A percentile compares a stretch with the other conserved stretches of the same genome.
Evolutionary conservation across 2,113 vertebrate species (phyloP).

Genomic region (Pampusana beccarii): DNA sequence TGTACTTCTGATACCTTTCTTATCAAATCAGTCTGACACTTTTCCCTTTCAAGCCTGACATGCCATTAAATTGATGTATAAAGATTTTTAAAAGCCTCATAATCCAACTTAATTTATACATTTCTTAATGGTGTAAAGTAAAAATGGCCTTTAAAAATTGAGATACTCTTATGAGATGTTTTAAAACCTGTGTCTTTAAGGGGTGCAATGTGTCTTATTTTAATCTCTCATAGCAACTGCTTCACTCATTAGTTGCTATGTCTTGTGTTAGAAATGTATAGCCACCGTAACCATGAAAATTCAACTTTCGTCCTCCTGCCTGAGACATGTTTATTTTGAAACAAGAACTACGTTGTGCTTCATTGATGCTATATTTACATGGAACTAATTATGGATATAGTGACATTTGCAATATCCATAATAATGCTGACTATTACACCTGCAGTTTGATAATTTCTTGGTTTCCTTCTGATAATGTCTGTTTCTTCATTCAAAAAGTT

Average conservation of each 20-base stretch:
- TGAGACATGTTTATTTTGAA: not conserved
- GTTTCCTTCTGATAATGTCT: not conserved
- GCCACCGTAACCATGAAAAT: not conserved
- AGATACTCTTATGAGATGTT: not conserved
- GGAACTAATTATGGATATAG: not conserved
- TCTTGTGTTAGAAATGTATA: not conserved
- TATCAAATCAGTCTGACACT: conserved; percentile 29
- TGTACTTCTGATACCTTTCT: not conserved
- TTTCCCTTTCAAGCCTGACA: not conserved
- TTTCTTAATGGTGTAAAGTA: conserved; percentile 33
- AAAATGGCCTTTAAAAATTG: conserved; percentile 27
- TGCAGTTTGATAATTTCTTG: not conserved
- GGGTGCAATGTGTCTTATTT: not conserved
- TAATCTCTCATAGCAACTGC: not conserved
- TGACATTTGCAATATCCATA: not conserved
- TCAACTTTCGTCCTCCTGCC: not conserved
- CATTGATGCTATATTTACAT: not conserved
- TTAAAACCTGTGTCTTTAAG: conserved; percentile 21
- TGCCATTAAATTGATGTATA: conserved; percentile 32
- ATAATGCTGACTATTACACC: not conserved
- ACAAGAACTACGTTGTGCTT: not conserved
- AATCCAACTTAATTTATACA: conserved; percentile 26
- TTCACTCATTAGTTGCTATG: not conserved
- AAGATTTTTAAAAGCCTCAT: conserved; percentile 32
- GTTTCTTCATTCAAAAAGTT: not conserved